Conservation (phyloP, 37 sponge, comb jelly and placozoan genomes). For the Diacarnus erythraeanus region DNA sequence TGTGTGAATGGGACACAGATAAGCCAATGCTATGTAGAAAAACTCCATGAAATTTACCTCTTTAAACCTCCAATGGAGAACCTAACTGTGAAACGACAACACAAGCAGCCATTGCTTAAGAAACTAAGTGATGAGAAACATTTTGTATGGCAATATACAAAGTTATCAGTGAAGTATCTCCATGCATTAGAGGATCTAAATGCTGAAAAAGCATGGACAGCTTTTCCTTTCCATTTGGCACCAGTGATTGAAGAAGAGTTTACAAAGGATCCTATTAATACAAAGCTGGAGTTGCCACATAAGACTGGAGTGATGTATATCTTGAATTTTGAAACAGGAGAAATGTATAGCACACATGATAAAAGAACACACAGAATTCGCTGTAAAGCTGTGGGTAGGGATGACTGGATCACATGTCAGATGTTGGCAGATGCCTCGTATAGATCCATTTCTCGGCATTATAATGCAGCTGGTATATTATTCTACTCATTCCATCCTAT, state of each 20-base stretch:
- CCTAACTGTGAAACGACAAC: constrained; percentile 36
- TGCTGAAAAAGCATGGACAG: constrained; percentile 8
- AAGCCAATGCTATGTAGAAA: constrained; percentile 66
- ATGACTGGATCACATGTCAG: neutral
- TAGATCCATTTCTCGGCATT: constrained; percentile 1
- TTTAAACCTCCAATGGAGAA: constrained; percentile 3
- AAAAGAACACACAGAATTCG: constrained; percentile 22
- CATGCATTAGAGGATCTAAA: neutral
- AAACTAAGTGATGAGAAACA: neutral
- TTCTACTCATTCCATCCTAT: constrained; percentile 59
- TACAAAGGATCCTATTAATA: constrained; percentile 18
- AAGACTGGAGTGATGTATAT: neutral
- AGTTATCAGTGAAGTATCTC: neutral
- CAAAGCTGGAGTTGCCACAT: neutral
- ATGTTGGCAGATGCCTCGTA: constrained; percentile 16
- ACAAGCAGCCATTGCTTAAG: constrained; percentile 22
- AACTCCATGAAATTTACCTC: constrained; percentile 31
- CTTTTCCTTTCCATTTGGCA: constrained; percentile 21
- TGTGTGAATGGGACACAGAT: constrained; percentile 44
- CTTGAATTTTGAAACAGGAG: constrained; percentile 48
- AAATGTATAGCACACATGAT: constrained; percentile 4
- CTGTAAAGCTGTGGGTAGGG: constrained; percentile 7
- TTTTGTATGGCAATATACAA: constrained; percentile 38
- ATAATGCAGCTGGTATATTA: constrained; percentile 61
- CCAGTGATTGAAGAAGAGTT: constrained; percentile 37